A percentile compares a stretch with the other conserved stretches of the same genome.
phyloP scores from a whole-genome alignment of 2,888 invertebrate genomes.

The Caenorhabditis macrosperma region DNA sequence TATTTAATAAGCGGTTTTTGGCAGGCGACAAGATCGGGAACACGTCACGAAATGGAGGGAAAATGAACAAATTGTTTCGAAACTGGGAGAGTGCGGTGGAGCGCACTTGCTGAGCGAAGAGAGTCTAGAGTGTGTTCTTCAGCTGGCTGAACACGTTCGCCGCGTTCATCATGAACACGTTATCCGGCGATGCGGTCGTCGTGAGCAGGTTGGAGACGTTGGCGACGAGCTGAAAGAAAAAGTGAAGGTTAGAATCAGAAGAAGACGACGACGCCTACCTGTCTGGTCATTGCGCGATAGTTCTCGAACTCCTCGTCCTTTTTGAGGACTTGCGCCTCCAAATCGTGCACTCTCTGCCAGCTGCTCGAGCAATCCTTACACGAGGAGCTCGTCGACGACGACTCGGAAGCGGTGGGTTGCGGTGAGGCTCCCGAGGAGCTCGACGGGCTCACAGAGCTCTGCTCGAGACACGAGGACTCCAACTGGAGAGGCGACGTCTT shows the following conservation, averaged over 20 bases:
- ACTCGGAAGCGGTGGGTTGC: constrained; percentile 29
- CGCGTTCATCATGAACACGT: constrained; percentile 65
- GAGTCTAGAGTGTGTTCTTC: constrained; percentile 48
- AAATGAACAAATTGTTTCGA: neutral
- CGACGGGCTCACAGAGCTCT: constrained; percentile 46
- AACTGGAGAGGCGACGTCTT: constrained; percentile 65
- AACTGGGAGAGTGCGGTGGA: neutral
- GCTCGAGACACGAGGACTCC: constrained; percentile 49
- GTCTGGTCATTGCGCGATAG: constrained; percentile 58
- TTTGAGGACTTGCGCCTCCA: constrained; percentile 59
- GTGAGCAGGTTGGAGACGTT: constrained; percentile 45
- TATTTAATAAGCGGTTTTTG: neutral
- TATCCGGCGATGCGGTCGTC: constrained; percentile 52
- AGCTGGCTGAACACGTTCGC: constrained; percentile 65
- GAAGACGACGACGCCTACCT: no score
- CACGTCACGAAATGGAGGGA: constrained; percentile 26
- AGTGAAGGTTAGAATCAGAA: no score
- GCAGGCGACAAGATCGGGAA: constrained; percentile 46
- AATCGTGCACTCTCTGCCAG: constrained; percentile 57
- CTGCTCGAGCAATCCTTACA: constrained; percentile 61
- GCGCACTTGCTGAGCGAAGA: neutral
- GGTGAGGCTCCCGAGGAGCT: constrained; percentile 48
- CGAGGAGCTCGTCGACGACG: constrained; percentile 25
- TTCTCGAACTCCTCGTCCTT: constrained; percentile 62
- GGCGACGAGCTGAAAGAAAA: constrained; percentile 53